Percentiles rank a stretch among this genome's conserved stretches.
phyloP scores from a whole-genome alignment of 2,797 vertebrate species.

The Coluber constrictor region DNA sequence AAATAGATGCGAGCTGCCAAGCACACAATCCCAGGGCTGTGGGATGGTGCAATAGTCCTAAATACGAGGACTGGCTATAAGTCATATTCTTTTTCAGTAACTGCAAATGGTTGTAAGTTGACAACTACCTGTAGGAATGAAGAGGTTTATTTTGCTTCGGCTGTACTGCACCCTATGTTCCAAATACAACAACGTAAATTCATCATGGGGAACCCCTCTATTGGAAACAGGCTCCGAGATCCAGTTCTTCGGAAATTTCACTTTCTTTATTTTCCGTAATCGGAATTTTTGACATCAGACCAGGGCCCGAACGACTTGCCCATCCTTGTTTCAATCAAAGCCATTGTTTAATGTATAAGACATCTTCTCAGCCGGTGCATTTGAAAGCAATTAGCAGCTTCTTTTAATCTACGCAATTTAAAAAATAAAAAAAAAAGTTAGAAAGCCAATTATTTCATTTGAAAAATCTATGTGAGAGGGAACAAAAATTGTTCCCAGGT shows the following conservation, averaged over 20 bases:
- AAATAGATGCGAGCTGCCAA: background rate
- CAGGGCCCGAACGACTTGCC: slow-evolving; percentile 13
- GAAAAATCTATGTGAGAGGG: slow-evolving; percentile 25
- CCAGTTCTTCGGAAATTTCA: background rate
- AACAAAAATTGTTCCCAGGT: slow-evolving; percentile 7
- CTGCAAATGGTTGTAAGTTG: background rate
- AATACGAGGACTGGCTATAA: background rate
- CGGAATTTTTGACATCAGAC: slow-evolving; percentile 1
- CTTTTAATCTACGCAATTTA: background rate
- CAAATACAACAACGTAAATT: background rate
- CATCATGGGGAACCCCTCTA: background rate
- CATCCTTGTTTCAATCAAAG: slow-evolving; percentile 34
- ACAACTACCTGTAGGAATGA: background rate
- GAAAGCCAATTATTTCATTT: slow-evolving; percentile 47
- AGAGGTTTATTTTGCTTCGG: background rate
- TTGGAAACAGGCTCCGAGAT: background rate
- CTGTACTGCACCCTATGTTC: background rate
- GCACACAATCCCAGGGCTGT: background rate
- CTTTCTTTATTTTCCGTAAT: background rate
- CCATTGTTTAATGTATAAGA: slow-evolving; percentile 24
- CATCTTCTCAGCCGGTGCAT: background rate
- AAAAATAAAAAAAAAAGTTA: background rate
- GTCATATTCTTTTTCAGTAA: background rate
- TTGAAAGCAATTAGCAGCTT: slow-evolving; percentile 50
- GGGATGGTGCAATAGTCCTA: background rate